Evolutionary conservation across 2,113 vertebrate species (phyloP), one percentile per base, ranked within the genome.

Genomic region (Eubucco bourcierii): DNA sequence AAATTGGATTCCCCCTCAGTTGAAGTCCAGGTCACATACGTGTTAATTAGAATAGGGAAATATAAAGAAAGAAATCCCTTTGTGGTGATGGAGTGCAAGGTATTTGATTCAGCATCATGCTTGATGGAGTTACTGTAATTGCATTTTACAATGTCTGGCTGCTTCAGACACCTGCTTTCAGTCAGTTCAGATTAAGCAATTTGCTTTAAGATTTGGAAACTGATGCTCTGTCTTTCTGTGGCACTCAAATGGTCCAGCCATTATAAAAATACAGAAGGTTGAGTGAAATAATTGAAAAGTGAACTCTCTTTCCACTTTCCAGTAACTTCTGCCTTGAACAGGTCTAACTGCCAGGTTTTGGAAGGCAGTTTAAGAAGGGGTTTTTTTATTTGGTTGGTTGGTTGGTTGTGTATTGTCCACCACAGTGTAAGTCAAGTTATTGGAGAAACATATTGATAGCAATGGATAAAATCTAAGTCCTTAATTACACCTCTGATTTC

Each of bases 21-120:
- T 81, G 64, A 82, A 90, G 59, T 53, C 64, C 60, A 13, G 16
- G 34, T 79, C 52, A n/a, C 31, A 88, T 66, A 47, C 53, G 53
- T 90, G 44, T 90, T 87, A 88, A 55, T 53, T 5, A 29, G 28
- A 91, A 47, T 44, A 79, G 75, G 37, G 56, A 93, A 80, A 20
- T 19, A 85, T 65, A 93, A 89, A 60, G 29, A 80, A 93, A 82
- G 60, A 82, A 95, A 82, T 76, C 88, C 84, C 88, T 90, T 52
- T 75, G 68, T 65, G 87, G 67, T 83, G 47, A 46, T 87, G 37
- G 33, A 91, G 65, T 58, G 29, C 31, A 81, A 93, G 76, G 33
- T 79, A 65, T 87, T 83, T 90, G 75, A 83, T 86, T 94, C 39
- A 97, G 29, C 60, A 80, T 78, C 64, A 61, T 4, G 52, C 92